These are phyloP conservation scores for Polylopha cassiicola DNA, from an alignment of 2,888 invertebrate species.

Conservation along the genomic window DNA sequence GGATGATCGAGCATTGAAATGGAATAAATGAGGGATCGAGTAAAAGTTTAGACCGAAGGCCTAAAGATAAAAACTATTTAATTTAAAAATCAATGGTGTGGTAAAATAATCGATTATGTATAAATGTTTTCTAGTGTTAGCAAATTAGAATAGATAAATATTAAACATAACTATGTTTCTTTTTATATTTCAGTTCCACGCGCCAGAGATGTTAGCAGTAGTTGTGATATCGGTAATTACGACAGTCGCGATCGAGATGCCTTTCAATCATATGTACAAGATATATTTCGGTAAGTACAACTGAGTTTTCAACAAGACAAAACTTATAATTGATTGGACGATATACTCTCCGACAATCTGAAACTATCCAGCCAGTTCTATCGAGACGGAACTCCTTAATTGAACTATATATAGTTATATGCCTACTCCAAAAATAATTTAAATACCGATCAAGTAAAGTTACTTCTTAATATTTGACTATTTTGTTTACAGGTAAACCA, in stretches of 20 bases:
- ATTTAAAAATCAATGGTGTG: too few species aligned
- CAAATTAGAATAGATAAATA: too few species aligned
- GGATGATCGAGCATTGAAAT: background rate
- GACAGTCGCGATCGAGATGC: conserved; percentile 77
- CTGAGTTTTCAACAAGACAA: background rate
- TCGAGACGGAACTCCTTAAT: too few species aligned
- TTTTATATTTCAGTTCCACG: conserved; percentile 60
- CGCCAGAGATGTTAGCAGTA: conserved; percentile 66
- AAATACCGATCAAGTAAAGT: background rate
- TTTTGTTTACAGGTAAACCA: conserved; percentile 59
- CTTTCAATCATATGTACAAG: conserved; percentile 76
- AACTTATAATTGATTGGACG: background rate
- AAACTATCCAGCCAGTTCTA: too few species aligned
- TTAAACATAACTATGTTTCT: too few species aligned
- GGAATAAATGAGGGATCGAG: background rate
- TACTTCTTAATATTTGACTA: conserved; percentile 7
- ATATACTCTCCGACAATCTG: too few species aligned
- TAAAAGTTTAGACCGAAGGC: too few species aligned
- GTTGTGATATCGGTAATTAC: conserved; percentile 63
- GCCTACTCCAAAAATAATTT: too few species aligned
- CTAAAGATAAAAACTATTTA: too few species aligned
- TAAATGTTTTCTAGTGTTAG: too few species aligned
- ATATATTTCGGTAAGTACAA: conserved; percentile 65
- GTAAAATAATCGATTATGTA: too few species aligned
- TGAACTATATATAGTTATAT: too few species aligned